Percentiles rank a stretch among this genome's conserved stretches.
phyloP scores from a whole-genome alignment of 2,888 invertebrate species.

The Mylabris sibirica region DNA sequence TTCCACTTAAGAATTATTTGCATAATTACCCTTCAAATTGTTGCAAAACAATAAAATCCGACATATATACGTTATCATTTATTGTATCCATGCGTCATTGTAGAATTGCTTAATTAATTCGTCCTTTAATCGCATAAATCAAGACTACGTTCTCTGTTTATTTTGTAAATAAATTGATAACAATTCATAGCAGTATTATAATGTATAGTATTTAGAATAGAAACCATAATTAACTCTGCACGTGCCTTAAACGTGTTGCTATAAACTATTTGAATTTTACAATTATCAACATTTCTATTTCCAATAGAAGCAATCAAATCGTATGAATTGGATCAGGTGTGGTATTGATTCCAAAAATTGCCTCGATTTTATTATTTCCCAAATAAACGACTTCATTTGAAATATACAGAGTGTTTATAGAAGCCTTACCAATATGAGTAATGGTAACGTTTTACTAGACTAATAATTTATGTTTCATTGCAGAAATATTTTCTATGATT shows the following conservation, averaged over 20 bases:
- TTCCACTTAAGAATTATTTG: not conserved
- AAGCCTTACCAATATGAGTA: not conserved
- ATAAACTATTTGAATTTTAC: slow-evolving; percentile 5
- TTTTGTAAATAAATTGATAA: not conserved
- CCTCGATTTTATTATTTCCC: not conserved
- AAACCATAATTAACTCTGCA: slow-evolving; percentile 9
- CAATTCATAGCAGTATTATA: not conserved
- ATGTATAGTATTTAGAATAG: slow-evolving; percentile 12
- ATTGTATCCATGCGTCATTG: not conserved
- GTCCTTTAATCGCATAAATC: not conserved
- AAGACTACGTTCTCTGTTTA: not conserved
- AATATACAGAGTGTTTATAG: not conserved
- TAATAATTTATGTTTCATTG: slow-evolving; percentile 17
- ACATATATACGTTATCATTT: not conserved
- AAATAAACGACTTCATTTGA: not conserved
- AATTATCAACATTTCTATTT: slow-evolving; percentile 4
- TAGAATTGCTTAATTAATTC: not conserved
- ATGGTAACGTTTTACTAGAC: not conserved
- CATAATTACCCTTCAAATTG: not conserved
- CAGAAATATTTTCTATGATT: slow-evolving; percentile 15
- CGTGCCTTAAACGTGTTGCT: slow-evolving; percentile 6
- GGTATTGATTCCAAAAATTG: not conserved
- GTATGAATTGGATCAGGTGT: slow-evolving; percentile 10
- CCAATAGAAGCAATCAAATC: slow-evolving; percentile 10
- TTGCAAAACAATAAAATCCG: not conserved